Conservation (phyloP, 2,113 vertebrate species). For the Clupea harengus region DNA sequence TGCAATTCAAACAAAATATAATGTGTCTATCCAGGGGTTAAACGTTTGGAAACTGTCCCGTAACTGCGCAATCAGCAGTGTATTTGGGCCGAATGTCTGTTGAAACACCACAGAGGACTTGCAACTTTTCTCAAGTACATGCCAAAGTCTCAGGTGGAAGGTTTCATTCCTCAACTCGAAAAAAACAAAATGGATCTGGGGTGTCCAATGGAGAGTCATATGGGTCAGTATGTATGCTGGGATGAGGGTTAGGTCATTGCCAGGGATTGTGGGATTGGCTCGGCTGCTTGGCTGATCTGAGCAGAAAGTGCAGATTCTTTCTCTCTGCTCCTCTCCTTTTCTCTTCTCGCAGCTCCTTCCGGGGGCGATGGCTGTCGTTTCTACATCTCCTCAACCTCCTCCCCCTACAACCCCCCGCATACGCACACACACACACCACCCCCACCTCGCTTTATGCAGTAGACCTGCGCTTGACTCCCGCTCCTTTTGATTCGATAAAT, state of each 20-base stretch:
- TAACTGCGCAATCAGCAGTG: background rate
- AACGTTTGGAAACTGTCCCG: background rate
- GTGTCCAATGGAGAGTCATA: background rate
- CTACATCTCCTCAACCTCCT: slow-evolving; percentile 13
- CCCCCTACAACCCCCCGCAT: slow-evolving; percentile 31
- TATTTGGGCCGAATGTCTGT: background rate
- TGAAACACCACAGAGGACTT: background rate
- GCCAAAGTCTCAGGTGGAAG: slow-evolving; percentile 10
- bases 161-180: background rate
- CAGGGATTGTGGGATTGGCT: background rate
- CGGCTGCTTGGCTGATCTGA: background rate
- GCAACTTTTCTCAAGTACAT: background rate
- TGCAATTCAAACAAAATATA: background rate
- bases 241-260: background rate
- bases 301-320: background rate
- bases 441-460: slow-evolving; percentile 27
- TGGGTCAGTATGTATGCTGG: background rate
- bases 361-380: background rate
- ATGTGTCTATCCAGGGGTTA: background rate
- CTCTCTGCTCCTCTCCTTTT: background rate
- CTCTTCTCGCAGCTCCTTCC: background rate
- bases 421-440: background rate
- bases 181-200: background rate
- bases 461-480: slow-evolving; percentile 19
- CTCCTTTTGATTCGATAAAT: slow-evolving; percentile 64